Evolutionary conservation across 2,888 invertebrate species (phyloP), one percentile per base, ranked within the genome.

Genomic region (Deroplatys truncata): DNA sequence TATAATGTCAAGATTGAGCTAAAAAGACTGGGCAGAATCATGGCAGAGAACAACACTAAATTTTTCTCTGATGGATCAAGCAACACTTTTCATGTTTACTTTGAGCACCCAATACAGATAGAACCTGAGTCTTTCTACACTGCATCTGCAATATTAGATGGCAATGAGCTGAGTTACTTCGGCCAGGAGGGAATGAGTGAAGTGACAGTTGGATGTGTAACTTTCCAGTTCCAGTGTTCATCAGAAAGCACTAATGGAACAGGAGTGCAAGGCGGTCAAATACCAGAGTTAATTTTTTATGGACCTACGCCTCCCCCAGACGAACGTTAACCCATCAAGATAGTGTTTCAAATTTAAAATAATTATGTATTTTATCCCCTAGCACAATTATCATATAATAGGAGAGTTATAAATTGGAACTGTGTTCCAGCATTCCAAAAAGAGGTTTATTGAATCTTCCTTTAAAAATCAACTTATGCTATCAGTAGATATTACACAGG

Each of bases 161-260:
- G 99, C 20, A 97, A 96, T 90, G 98, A 99, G 93, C 94, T 99
- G 91, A 98, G 98, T 94, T 99, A 98, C 93, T 99, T 99, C 93
- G 99, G 99, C 10, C 99, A 99, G 93, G 99, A 99, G 94, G 99
- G 99, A 31, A 96, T 98, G 95, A 98, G 98, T 92, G 99, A 99
- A 94, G 98, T 98, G 84, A 97, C 97, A 89, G 97, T 98, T 93
- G 98, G 98, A 8, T 97, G 97, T 92, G 98, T 99, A 90, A 98
- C 98, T 91, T 99, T 99, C 94, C 98, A 98, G 94, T 99, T 99
- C 94, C 98, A 99, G 94, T 98, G 98, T 94, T 98, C 98, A 88
- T 98, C 98, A 10, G 99, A 99, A 93, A 98, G 98, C 94, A 99
- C 99, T 89, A 99, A 99, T 92, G 99, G 99, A 86, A 99, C 99